Percentiles rank a stretch among this genome's conserved stretches.
These are phyloP conservation scores for Macrosiphum euphorbiae DNA, from an alignment of 2,888 invertebrate species.

Conservation along the genomic window DNA sequence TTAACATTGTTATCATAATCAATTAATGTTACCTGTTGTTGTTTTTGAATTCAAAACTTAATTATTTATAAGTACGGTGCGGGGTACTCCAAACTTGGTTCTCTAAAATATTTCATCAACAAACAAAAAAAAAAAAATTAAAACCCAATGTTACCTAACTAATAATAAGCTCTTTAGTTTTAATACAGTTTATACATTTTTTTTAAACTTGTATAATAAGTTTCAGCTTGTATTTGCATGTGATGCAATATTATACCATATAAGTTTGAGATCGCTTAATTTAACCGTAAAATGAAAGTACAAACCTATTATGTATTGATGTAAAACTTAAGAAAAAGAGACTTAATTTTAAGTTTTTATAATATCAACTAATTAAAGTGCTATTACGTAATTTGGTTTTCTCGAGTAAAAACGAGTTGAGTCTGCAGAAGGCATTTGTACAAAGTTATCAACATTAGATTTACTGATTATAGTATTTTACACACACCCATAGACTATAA, in stretches of 20 bases:
- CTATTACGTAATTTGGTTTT: not conserved
- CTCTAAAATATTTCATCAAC: not conserved
- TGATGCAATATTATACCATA: not conserved
- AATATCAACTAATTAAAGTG: conserved; percentile 24
- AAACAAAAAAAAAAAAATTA: not conserved
- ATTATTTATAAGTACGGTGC: not conserved
- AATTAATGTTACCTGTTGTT: not conserved
- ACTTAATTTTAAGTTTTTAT: not conserved
- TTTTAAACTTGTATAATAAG: not conserved
- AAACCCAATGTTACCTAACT: not conserved
- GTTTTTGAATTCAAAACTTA: not conserved
- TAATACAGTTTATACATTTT: not conserved
- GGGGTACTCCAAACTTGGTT: not conserved
- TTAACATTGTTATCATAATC: not conserved
- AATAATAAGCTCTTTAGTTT: not conserved
- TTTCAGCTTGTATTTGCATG: not conserved
- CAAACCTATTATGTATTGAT: not conserved
- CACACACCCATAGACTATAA: not conserved
- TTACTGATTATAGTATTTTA: not conserved
- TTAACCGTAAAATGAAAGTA: not conserved
- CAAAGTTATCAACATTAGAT: not conserved
- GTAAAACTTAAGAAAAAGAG: not conserved
- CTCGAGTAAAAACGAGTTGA: not conserved
- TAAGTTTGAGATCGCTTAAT: not conserved
- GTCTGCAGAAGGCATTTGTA: not conserved